Conservation (phyloP, 2,888 invertebrate genomes). For the Helleia helle region DNA sequence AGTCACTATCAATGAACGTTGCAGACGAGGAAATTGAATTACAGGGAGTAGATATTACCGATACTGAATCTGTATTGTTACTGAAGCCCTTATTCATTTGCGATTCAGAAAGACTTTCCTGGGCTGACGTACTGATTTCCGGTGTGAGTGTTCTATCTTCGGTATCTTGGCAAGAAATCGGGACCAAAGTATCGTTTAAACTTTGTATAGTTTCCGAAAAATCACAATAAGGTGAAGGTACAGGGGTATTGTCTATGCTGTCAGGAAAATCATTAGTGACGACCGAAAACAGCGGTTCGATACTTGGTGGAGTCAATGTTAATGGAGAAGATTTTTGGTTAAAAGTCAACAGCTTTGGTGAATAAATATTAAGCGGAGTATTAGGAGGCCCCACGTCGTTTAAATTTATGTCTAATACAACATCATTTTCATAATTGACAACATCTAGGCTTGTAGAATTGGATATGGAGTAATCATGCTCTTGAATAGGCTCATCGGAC, state of each 20-base stretch:
- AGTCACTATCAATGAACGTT: not conserved
- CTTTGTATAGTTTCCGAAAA: no score
- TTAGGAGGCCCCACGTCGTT: not conserved
- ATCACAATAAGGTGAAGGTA: constrained; percentile 5
- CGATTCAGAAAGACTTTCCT: not conserved
- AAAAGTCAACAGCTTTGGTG: not conserved
- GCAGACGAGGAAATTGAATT: not conserved
- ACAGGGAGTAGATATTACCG: constrained; percentile 1
- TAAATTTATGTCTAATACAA: not conserved
- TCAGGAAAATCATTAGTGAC: constrained; percentile 2
- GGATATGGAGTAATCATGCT: no score
- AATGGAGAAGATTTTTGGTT: constrained; percentile 11
- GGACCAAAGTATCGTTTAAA: constrained; percentile 1
- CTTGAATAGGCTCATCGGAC: no score
- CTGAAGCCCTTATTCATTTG: not conserved
- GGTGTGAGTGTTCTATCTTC: not conserved
- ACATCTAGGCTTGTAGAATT: not conserved
- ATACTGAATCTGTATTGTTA: not conserved
- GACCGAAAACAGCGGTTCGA: not conserved
- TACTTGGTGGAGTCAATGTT: constrained; percentile 9
- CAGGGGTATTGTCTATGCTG: not conserved
- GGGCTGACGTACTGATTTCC: not conserved
- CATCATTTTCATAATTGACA: not conserved
- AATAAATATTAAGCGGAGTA: constrained; percentile 6
- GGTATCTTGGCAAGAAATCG: not conserved